Base-by-base conservation (phyloP, 2,113 vertebrate genomes). In the Chauna torquata region DNA sequence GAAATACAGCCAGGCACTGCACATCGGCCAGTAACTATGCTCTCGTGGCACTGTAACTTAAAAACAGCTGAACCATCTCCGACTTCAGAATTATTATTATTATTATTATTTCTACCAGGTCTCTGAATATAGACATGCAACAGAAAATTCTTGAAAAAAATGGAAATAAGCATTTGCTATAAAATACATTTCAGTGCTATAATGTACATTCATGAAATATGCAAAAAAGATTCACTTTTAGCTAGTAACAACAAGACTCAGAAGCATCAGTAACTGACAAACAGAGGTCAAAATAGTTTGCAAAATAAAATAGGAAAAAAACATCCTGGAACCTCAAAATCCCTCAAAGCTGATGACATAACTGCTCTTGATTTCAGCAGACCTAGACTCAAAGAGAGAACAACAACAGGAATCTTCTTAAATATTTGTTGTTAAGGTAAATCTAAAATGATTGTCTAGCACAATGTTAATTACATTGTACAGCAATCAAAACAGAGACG, bases 401-500 rank as follows among this genome's bases (percentile, higher is more conserved):
- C 57, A 50, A 77, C 24, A 34, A 77, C 34, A 77, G 58, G 78
- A 95, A 94, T 74, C 64, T 93, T 88, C 57, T 86, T 42, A 74
- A 94, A 96, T 78, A 97, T 91, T 72, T 90, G 57, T 88, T 85
- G 81, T 83, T 82, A 72, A 65, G 90, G 22, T 47, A 90, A 93
- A 94, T 92, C 92, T 71, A 84, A 92, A 94, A 80, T 82, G 74
- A 69, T 77, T 45, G 74, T 95, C 87, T 90, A 86, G 96, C 83
- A 91, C 78, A 23, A 61, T 91, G 94, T 92, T 96, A 83, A 96
- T 96, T 86, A 90, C 45, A 79, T 68, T 58, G 88, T 72, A 75
- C 92, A 83, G 97, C 96, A 98, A 97, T 98, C 98, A 98, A 96
- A 96, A 97, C 96, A 96, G 79, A 96, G 97, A 97, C 97, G 72